Evolutionary conservation across 2,113 vertebrate species (phyloP).

Genomic region (Nibea coibor): DNA sequence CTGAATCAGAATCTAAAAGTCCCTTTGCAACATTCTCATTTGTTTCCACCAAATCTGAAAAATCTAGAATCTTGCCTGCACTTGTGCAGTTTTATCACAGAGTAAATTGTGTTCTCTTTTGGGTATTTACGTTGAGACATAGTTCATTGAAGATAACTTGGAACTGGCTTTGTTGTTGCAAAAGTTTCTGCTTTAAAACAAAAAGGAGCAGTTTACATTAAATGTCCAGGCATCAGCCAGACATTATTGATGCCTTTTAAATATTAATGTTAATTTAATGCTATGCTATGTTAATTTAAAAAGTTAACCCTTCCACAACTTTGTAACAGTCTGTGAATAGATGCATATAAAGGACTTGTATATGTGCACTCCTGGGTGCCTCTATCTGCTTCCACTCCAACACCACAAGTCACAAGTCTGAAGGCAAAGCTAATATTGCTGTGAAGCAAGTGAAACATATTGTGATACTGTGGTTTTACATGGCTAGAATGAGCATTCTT

Average conservation of each 20-base stretch:
- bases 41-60: neutral
- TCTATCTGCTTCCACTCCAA: no score
- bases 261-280: no score
- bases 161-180: neutral
- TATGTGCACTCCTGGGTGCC: no score
- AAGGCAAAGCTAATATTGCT: no score
- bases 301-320: no score
- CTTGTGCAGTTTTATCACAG: neutral
- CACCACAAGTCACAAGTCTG: no score
- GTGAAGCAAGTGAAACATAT: no score
- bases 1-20: neutral
- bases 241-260: neutral
- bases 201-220: neutral
- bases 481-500: no score
- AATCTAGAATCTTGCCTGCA: neutral
- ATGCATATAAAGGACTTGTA: no score
- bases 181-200: neutral
- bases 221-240: neutral
- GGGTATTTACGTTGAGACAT: neutral
- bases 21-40: neutral
- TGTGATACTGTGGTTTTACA: no score
- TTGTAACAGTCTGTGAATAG: no score
- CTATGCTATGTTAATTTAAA: no score
- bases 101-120: neutral
- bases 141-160: neutral